Conservation (phyloP, 2,113 vertebrate genomes). For the Chionis minor region DNA sequence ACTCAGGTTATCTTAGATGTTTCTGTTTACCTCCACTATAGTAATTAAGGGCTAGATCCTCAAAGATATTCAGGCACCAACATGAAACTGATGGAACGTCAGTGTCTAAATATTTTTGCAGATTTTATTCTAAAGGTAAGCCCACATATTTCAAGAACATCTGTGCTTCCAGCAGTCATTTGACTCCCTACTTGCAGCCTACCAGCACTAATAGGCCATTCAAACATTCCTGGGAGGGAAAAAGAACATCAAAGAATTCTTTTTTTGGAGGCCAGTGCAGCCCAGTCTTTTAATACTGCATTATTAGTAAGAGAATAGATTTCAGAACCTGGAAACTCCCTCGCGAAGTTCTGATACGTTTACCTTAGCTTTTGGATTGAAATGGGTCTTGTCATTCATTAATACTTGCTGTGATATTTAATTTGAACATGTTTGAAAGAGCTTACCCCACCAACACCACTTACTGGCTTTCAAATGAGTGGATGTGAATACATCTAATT, state of each 20-base stretch:
- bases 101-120: slow-evolving; percentile 16
- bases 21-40: slow-evolving; percentile 16
- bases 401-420: not conserved
- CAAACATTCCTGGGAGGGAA: not conserved
- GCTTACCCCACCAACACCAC: not conserved
- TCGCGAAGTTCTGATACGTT: not conserved
- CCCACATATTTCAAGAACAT: not conserved
- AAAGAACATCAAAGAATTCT: not conserved
- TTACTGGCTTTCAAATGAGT: not conserved
- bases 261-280: not conserved
- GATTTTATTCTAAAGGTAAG: not conserved
- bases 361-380: not conserved
- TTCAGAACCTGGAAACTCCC: not conserved
- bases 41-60: slow-evolving; percentile 12
- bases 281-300: not conserved
- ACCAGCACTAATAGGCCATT: not conserved
- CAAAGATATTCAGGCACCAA: slow-evolving; percentile 28
- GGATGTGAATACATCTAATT: not conserved
- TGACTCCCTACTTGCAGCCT: not conserved
- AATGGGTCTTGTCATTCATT: not conserved
- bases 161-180: not conserved
- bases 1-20: not conserved
- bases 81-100: not conserved
- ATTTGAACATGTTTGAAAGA: not conserved
- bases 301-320: not conserved